phyloP scores from a whole-genome alignment of 2,113 vertebrate genomes.

The Abramis brama region DNA sequence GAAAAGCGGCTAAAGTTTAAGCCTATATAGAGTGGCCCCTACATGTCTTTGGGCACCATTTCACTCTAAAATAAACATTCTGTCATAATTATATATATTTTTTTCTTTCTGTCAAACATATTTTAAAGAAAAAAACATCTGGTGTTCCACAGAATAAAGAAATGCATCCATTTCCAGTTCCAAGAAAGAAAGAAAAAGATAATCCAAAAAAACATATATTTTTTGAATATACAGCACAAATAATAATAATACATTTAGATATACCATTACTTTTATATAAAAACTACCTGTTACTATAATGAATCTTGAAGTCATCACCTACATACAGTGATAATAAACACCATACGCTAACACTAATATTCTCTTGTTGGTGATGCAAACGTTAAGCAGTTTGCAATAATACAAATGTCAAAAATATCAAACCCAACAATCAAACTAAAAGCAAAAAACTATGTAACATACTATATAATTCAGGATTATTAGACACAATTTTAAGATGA shows the following conservation, averaged over 20 bases:
- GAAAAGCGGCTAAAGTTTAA: too few species aligned
- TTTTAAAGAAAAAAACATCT: not conserved
- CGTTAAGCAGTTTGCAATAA: not conserved
- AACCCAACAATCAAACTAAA: not conserved
- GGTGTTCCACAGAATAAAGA: not conserved
- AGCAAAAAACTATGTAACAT: not conserved
- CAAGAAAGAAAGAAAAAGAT: too few species aligned
- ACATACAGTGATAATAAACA: not conserved
- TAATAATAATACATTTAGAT: not conserved
- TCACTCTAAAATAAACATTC: not conserved
- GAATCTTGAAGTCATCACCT: not conserved
- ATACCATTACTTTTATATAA: not conserved
- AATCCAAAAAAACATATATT: not conserved
- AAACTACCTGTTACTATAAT: not conserved
- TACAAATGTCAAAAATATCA: not conserved
- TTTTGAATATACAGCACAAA: not conserved
- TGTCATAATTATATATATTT: not conserved
- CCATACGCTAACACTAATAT: not conserved
- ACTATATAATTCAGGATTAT: not conserved
- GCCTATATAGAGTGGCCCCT: not conserved
- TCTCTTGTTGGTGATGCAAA: not conserved
- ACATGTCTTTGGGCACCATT: not conserved
- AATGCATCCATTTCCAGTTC: not conserved
- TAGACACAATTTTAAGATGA: not conserved
- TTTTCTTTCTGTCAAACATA: not conserved